Conservation (phyloP, 2,113 vertebrate species). For the Prolemur simus region DNA sequence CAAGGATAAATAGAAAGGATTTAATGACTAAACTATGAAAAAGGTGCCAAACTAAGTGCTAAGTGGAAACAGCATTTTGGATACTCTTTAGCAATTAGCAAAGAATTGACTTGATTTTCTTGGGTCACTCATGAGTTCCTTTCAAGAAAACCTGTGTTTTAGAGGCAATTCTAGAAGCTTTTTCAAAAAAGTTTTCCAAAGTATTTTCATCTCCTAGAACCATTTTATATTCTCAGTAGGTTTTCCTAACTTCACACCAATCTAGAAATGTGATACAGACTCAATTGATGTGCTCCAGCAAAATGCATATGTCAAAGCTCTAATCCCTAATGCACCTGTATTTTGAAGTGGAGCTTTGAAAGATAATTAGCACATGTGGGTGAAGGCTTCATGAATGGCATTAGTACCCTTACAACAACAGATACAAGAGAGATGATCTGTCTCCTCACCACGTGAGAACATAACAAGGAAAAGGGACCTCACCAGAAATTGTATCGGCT, state of each 20-base stretch:
- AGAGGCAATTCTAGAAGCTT: not conserved
- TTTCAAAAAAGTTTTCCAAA: not conserved
- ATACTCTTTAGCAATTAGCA: not conserved
- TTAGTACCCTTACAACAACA: not conserved
- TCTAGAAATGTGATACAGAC: not conserved
- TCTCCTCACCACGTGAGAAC: not conserved
- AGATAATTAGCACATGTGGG: not conserved
- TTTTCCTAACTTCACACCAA: not conserved
- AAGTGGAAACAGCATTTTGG: not conserved
- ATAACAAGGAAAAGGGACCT: not conserved
- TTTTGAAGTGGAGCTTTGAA: not conserved
- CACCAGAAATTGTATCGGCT: not conserved
- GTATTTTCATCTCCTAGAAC: not conserved
- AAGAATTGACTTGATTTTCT: not conserved
- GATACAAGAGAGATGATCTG: not conserved
- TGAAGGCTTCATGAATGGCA: not conserved
- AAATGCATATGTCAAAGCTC: not conserved
- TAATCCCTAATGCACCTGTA: not conserved
- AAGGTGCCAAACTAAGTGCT: not conserved
- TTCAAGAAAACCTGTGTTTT: not conserved
- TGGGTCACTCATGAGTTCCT: not conserved
- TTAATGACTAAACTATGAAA: not conserved
- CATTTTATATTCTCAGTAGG: not conserved
- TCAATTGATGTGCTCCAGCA: too few species aligned
- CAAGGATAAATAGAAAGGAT: not conserved